Evolutionary conservation across 1,140 invertebrate genomes (phyloP), one percentile per base, ranked within the genome.

Genomic region (Drosophila saltans): DNA sequence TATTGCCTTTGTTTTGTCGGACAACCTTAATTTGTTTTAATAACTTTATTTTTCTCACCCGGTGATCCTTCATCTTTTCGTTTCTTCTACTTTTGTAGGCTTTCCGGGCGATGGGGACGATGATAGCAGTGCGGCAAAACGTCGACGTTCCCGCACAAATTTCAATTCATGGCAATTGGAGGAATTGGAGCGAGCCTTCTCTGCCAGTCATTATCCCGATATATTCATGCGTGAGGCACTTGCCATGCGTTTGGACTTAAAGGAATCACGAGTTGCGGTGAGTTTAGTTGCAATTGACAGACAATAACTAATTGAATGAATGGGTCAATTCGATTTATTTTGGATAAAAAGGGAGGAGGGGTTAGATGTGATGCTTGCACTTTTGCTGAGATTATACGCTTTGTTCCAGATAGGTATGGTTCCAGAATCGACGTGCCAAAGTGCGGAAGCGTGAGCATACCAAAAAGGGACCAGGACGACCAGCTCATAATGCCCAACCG

Each of bases 381-480:
- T 70, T 86, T 86, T 89, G 84, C 90, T 91, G 82, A 92, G 90
- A 92, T 92, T 91, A 90, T 92, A 84, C 91, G 79, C 91, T 91
- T 88, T 91, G 91, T 92, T 92, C 82, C 91, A 92, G 91, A 92
- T 92, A 99, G 98, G 99, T 99, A 68, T 99, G 98, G 98, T 99
- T 99, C 93, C 99, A 99, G 94, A 99, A 99, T 93, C 95, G 99
- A 59, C 94, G 99, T 62, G 99, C 99, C 11, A 99, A 99, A 93
- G 99, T 98, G 98, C 94, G 98, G 66, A 99, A 99, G 94, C 98
- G 98, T 93, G 99, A 99, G 92, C 98, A 99, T 93, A 99, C 98
- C 62, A 98, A 99, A 93, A 99, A 99, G 90, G 98, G 98, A 21
- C 98, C 98, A 1, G 98, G 98, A 0, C 95, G 98, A 92, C 98